Evolutionary conservation across 2,888 invertebrate genomes (phyloP).

Genomic region (Amphipoea lucens): DNA sequence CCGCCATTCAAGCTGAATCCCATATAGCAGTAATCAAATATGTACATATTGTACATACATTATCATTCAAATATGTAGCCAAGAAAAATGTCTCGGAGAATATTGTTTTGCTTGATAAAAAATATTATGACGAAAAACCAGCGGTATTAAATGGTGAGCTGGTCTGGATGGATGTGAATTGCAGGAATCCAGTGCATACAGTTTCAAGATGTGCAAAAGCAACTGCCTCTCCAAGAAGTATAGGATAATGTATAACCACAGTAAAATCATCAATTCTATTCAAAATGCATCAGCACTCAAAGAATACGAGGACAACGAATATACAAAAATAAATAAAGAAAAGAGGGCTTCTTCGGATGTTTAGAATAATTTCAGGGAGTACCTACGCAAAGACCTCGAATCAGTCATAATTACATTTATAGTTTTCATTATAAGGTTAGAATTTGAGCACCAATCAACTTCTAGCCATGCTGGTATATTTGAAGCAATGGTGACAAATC

Average conservation of each 20-base stretch:
- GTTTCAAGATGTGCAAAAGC: background rate
- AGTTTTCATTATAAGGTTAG: slow-evolving; percentile 8
- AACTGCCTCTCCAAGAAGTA: background rate
- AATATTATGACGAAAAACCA: background rate
- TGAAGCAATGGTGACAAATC: slow-evolving; percentile 42
- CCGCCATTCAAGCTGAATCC: slow-evolving; percentile 9
- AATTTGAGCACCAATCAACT: slow-evolving; percentile 5
- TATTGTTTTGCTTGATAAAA: slow-evolving; percentile 11
- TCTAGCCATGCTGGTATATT: slow-evolving; percentile 17
- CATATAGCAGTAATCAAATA: slow-evolving; percentile 21
- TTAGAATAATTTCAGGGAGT: background rate
- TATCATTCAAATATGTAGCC: slow-evolving; percentile 18
- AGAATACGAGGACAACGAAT: background rate
- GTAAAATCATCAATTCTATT: background rate
- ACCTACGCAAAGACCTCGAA: background rate
- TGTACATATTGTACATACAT: slow-evolving; percentile 17
- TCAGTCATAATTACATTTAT: slow-evolving; percentile 3
- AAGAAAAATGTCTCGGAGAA: slow-evolving; percentile 7
- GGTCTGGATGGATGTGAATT: background rate
- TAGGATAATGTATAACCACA: background rate
- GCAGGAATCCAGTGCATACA: background rate
- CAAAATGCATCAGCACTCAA: background rate
- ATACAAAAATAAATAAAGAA: background rate
- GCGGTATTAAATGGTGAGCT: background rate
- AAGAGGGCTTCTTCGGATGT: background rate